Percentiles rank a stretch among this genome's conserved stretches.
Evolutionary conservation across 2,113 vertebrate species (phyloP).

Genomic region (Thomomys bottae): DNA sequence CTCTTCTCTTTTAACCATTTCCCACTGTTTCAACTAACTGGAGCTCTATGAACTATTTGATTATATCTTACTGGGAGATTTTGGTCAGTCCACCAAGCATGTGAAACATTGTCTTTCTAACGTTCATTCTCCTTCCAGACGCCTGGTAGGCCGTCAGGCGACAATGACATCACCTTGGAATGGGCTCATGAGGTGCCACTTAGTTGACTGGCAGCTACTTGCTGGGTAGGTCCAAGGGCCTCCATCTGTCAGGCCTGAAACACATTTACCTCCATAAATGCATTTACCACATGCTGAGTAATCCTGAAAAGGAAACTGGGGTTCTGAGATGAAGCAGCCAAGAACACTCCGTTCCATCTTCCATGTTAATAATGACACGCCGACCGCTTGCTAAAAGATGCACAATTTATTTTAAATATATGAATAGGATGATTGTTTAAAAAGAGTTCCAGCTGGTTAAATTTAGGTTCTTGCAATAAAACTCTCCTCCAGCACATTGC

Average conservation of each 20-base stretch:
- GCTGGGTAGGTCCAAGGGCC: not conserved
- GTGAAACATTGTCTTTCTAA: not conserved
- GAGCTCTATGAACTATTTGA: conserved; percentile 28
- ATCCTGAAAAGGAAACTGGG: conserved; percentile 44
- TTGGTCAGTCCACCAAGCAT: not conserved
- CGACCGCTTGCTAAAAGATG: conserved; percentile 60
- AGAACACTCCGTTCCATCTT: conserved; percentile 66
- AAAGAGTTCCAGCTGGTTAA: conserved; percentile 66
- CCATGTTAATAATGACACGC: conserved; percentile 40
- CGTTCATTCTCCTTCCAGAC: not conserved
- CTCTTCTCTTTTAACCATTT: not conserved
- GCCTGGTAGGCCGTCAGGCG: not conserved
- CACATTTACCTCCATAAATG: conserved; percentile 38
- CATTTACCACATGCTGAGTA: conserved; percentile 62
- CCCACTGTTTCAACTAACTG: conserved; percentile 4
- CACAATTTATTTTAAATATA: conserved; percentile 62
- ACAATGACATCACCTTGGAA: not conserved
- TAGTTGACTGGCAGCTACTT: not conserved
- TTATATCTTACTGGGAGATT: not conserved
- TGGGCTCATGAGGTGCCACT: not conserved
- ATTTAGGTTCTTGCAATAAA: conserved; percentile 48
- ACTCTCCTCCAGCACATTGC: conserved; percentile 42
- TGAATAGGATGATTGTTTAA: conserved; percentile 70
- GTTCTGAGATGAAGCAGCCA: conserved; percentile 45
- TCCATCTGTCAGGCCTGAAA: conserved; percentile 24